These are phyloP conservation scores for Hemibagrus wyckioides DNA, from an alignment of 2,113 vertebrate species.

Conservation along the genomic window DNA sequence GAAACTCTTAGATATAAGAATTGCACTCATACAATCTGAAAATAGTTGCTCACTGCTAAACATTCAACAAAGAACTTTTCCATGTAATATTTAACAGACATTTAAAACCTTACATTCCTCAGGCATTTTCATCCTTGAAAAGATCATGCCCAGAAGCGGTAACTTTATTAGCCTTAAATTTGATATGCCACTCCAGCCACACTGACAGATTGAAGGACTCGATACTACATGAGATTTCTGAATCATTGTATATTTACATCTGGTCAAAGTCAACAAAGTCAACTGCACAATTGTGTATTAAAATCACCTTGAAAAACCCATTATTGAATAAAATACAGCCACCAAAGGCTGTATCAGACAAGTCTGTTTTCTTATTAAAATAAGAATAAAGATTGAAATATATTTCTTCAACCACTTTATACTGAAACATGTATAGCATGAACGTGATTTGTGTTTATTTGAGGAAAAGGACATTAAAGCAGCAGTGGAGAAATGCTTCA, in stretches of 20 bases:
- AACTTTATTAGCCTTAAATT: slow-evolving; percentile 61
- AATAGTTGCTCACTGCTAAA: neutral
- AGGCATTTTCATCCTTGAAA: slow-evolving; percentile 34
- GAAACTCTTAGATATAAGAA: neutral
- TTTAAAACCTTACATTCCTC: neutral
- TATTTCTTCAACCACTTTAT: neutral
- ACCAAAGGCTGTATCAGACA: neutral
- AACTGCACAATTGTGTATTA: neutral
- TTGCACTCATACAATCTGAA: neutral
- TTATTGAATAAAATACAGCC: neutral
- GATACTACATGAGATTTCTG: neutral
- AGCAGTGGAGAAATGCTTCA: slow-evolving; percentile 56
- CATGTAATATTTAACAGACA: neutral
- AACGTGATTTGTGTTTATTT: neutral
- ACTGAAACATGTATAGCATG: neutral
- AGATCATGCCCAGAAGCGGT: slow-evolving; percentile 26
- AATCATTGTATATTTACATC: neutral
- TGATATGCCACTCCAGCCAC: slow-evolving; percentile 57
- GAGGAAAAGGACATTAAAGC: neutral
- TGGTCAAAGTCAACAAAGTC: neutral
- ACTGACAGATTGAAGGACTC: slow-evolving; percentile 2
- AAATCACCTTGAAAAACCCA: neutral
- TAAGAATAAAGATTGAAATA: neutral
- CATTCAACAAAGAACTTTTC: neutral
- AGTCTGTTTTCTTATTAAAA: neutral